Conservation (phyloP, 92 coral and sea anemone species). For the Epizoanthus scotinus region DNA sequence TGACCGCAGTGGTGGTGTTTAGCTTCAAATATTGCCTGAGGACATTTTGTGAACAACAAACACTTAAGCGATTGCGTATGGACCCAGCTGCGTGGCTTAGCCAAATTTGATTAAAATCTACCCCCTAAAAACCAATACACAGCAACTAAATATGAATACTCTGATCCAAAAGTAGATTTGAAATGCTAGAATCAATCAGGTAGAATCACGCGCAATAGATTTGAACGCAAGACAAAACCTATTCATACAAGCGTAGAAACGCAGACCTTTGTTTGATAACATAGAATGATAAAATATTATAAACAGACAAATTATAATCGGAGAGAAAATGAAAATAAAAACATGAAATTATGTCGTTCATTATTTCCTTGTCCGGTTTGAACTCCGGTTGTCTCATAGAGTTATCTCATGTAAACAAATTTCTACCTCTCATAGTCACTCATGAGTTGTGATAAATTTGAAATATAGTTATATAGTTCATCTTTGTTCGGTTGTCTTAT, state of each 20-base stretch:
- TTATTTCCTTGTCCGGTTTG: background rate
- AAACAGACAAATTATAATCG: background rate
- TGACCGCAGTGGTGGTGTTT: background rate
- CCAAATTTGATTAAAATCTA: background rate
- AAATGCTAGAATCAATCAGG: no score
- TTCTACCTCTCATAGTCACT: background rate
- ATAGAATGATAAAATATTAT: background rate
- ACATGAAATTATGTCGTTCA: background rate
- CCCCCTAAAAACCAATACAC: background rate
- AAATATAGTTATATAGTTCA: no score
- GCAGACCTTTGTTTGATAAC: background rate
- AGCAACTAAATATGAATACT: background rate
- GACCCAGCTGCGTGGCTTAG: slow-evolving; percentile 11
- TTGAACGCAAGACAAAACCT: background rate
- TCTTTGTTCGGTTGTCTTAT: no score
- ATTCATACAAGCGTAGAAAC: background rate
- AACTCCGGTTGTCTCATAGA: background rate
- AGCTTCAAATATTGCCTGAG: slow-evolving; percentile 5
- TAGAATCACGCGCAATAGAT: background rate
- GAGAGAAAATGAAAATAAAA: background rate
- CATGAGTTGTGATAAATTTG: background rate
- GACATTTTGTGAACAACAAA: slow-evolving; percentile 14
- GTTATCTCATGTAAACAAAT: background rate
- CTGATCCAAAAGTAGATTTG: background rate
- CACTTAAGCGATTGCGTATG: no score